Base-by-base conservation (phyloP, 1,140 invertebrate genomes). In the Bombus waltoni region DNA sequence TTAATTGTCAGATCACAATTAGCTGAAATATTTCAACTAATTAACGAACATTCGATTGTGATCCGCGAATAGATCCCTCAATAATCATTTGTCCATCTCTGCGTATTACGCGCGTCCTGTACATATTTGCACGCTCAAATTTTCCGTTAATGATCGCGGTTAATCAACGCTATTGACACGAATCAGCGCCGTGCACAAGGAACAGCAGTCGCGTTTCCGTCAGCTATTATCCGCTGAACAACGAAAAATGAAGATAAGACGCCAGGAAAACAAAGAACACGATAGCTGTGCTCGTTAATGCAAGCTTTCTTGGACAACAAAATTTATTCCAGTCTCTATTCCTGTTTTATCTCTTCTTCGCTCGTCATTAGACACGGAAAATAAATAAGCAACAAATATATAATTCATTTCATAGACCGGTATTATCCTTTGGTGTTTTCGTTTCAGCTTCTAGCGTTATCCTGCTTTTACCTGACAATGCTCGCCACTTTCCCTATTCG, bases 331-430 rank as follows among this genome's bases (percentile, higher is more conserved):
- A 66, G 59, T 53, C 81, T 65, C 62, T 57, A 10, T 81, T 62
- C 70, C 59, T 32, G 84, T 42, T 85, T 87, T 91, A 91, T 89
- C 88, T 91, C 76, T 68, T 15, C 89, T 87, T 91, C 76, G 91
- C 87, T 77, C 81, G 73, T 87, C 90, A 91, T 91, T 91, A 91
- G 88, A 87, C 90, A 68, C 78, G 77, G 57, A 78, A 91, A 91
- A 88, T 91, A 87, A 89, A 62, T 72, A 77, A 74, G 71, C 74
- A 75, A 86, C 87, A 32, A 32, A 88, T 88, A 59, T 59, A 59
- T 59, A 59, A 84, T 90, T 88, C 73, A 74, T 82, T 83, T 59
- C 65, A n/a, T 3, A 32, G 47, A 35, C 44, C 32, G 32, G 59
- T 44, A 73, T 85, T 90, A 83, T 77, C 83, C 75, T 32, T 6